Percentiles rank a stretch among this genome's conserved stretches.
Evolutionary conservation across 1,140 invertebrate genomes (phyloP).

Genomic region (Dryas iulia): DNA sequence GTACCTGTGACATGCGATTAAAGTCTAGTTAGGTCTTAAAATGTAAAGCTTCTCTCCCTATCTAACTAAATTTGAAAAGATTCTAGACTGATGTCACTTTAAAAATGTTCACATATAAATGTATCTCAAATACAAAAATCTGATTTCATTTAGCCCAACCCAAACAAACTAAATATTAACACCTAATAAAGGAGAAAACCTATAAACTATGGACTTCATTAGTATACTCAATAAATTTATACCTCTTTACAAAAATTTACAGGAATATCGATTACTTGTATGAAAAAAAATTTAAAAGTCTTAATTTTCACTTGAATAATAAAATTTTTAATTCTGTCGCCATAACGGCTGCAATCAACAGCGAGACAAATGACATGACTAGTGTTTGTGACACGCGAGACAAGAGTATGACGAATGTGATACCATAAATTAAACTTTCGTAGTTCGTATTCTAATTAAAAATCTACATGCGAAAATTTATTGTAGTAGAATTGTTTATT

Average conservation of each 20-base stretch:
- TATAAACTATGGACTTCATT: no score
- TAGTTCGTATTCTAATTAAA: slow-evolving; percentile 5
- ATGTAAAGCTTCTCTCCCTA: no score
- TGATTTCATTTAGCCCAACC: no score
- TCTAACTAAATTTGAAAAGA: no score
- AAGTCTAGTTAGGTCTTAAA: no score
- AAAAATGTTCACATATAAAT: no score
- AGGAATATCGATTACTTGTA: background rate
- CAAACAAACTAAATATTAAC: no score
- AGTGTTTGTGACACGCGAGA: slow-evolving; percentile 2
- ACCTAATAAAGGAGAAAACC: no score
- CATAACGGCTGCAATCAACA: slow-evolving; percentile 7
- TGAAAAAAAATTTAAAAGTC: background rate
- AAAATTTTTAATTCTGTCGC: slow-evolving; percentile 5
- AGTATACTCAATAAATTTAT: no score
- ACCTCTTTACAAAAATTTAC: background rate
- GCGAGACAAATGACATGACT: slow-evolving; percentile 10
- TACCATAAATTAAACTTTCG: slow-evolving; percentile 8
- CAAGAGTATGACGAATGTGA: slow-evolving; percentile 4
- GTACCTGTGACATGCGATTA: no score
- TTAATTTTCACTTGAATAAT: background rate
- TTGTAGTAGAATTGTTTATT: background rate
- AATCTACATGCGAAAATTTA: background rate
- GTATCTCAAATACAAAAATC: no score
- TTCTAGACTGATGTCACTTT: no score